Evolutionary conservation across 2,888 invertebrate species (phyloP).

Genomic region (Griposia aprilina): DNA sequence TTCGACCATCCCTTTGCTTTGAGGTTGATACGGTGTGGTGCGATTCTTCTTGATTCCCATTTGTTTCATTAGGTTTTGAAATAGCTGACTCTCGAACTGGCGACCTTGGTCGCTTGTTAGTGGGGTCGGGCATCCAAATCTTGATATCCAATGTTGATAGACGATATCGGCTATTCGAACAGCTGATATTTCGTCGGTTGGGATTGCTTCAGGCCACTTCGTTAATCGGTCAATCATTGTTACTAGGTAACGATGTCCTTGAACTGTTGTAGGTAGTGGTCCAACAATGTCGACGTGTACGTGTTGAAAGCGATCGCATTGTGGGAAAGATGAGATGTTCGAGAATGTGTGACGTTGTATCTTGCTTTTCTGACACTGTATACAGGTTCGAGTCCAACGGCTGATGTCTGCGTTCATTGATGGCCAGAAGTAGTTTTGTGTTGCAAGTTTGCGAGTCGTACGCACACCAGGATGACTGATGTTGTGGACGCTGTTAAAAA

Average conservation of each 20-base stretch:
- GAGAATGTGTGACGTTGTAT: background rate
- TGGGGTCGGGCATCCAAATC: background rate
- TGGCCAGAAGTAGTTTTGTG: slow-evolving; percentile 2
- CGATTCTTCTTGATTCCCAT: too few relatives aligned
- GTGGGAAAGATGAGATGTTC: background rate
- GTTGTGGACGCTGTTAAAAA: background rate
- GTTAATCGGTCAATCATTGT: background rate
- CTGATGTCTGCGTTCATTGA: slow-evolving; percentile 3
- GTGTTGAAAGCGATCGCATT: background rate
- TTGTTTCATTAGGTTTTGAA: too few relatives aligned
- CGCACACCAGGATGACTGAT: slow-evolving; percentile 2
- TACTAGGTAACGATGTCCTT: background rate
- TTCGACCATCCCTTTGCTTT: too few relatives aligned
- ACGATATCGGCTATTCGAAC: background rate
- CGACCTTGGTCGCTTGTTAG: background rate
- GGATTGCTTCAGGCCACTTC: background rate
- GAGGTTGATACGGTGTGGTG: too few relatives aligned
- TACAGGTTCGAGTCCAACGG: background rate
- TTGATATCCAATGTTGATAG: background rate
- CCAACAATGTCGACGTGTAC: slow-evolving; percentile 3
- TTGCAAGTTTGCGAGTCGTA: slow-evolving; percentile 8
- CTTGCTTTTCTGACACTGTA: background rate
- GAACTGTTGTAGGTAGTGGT: background rate
- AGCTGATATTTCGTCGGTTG: background rate
- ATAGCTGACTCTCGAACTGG: background rate